Percentiles rank a stretch among this genome's conserved stretches.
Conservation (phyloP, 2,797 vertebrate genomes). For the Urosaurus nigricauda region DNA sequence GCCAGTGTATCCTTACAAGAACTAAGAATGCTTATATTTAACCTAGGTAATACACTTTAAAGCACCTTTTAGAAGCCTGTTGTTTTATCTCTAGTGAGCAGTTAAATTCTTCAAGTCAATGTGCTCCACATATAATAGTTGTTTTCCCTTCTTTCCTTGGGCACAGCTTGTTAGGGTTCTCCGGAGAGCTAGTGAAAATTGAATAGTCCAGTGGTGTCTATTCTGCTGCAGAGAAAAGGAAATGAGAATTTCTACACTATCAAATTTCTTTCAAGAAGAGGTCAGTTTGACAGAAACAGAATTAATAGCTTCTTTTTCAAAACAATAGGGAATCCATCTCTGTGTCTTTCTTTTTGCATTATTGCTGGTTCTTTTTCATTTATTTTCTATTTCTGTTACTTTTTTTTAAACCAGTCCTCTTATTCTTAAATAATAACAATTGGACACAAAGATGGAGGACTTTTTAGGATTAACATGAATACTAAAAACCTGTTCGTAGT, state of each 20-base stretch:
- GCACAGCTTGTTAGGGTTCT: conserved; percentile 51
- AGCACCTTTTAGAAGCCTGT: conserved; percentile 10
- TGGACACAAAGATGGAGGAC: background rate
- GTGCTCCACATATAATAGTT: conserved; percentile 24
- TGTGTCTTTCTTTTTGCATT: background rate
- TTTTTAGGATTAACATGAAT: background rate
- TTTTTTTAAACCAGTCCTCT: background rate
- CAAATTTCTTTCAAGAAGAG: conserved; percentile 49
- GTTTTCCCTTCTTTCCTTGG: conserved; percentile 49
- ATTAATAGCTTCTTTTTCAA: conserved; percentile 33
- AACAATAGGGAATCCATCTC: conserved; percentile 13
- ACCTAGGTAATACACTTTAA: conserved; percentile 22
- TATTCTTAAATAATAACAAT: conserved; percentile 1
- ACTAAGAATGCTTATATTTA: conserved; percentile 6
- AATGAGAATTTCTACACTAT: conserved; percentile 56
- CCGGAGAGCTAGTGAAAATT: conserved; percentile 52
- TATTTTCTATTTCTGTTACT: background rate
- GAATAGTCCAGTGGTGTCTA: conserved; percentile 49
- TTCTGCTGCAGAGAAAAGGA: conserved; percentile 54
- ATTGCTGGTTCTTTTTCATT: background rate
- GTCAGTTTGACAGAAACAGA: conserved; percentile 44
- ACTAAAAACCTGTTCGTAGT: background rate
- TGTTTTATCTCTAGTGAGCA: conserved; percentile 33
- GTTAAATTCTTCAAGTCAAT: conserved; percentile 18
- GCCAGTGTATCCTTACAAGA: conserved; percentile 23